These are phyloP conservation scores for Drosophila testacea DNA, from an alignment of 2,888 invertebrate species.

Conservation along the genomic window DNA sequence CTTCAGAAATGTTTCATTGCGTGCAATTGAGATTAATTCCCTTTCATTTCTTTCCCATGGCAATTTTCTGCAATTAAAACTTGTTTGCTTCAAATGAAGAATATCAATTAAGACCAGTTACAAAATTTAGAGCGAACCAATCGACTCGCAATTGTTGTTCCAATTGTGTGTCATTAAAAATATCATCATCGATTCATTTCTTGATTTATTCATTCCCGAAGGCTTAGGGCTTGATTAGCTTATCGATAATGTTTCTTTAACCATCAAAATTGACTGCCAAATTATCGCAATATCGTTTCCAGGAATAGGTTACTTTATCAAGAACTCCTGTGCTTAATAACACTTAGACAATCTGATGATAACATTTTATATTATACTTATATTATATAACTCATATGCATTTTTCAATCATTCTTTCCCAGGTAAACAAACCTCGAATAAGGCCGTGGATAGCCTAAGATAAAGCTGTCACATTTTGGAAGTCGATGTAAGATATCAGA, in stretches of 20 bases:
- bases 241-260: neutral
- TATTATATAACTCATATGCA: slow-evolving; percentile 2
- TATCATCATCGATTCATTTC: slow-evolving; percentile 1
- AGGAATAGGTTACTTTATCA: no score
- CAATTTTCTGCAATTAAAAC: slow-evolving; percentile 52
- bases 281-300: no score
- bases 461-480: slow-evolving; percentile 48
- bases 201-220: neutral
- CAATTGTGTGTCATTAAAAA: slow-evolving; percentile 41
- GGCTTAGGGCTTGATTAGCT: neutral
- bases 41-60: slow-evolving; percentile 16
- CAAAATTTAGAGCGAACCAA: neutral
- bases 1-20: slow-evolving; percentile 39
- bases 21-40: slow-evolving; percentile 56
- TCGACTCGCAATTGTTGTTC: slow-evolving; percentile 7
- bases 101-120: slow-evolving; percentile 22
- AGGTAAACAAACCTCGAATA: slow-evolving; percentile 64
- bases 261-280: no score
- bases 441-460: slow-evolving; percentile 68
- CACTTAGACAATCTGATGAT: neutral
- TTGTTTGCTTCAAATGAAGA: slow-evolving; percentile 3
- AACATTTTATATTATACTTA: neutral
- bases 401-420: slow-evolving; percentile 9
- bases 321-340: no score
- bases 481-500: slow-evolving; percentile 49